Base-by-base conservation (phyloP, 2,888 invertebrate genomes). In the Heliconius sara region DNA sequence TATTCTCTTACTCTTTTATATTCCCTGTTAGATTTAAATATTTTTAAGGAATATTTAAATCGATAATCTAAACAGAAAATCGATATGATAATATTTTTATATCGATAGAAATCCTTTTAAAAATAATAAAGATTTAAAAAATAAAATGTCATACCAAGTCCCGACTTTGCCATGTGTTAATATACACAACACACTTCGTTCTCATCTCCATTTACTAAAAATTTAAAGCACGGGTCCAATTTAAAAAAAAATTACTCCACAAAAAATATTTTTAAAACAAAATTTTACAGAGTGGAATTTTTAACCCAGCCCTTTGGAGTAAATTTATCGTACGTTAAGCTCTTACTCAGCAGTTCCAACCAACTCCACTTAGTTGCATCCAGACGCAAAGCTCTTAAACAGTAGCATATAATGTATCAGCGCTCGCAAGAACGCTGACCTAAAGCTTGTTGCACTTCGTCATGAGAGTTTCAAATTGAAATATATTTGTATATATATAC, bases 341-440 rank as follows among this genome's bases (percentile, higher is more conserved):
- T 73, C n/a, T 73, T 43, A 68, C 68, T 43, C 67, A 5, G 30
- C 52, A 57, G 27, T 72, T 57, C 57, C 52, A 72, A 57, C 52
- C 72, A 72, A 22, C 72, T 72, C n/a, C 22, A 73, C 72, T 73
- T 73, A 73, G 34, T 57, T 73, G 72, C n/a, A 52, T 52, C 34
- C 72, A 73, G 57, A 73, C 72, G 43, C n/a, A 60, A 60, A 73
- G 72, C 72, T 73, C 57, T 73, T 73, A 73, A 73, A 73, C 72
- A 57, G 57, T 73, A 57, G 72, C 57, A 57, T 73, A 73, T 73
- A 73, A 73, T 73, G n/a, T 73, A 73, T 73, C 72, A 57, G 52
- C 71, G 72, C 57, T 73, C 6, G 34, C 72, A 34, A 7, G 57
- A 34, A 57, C 68, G n/a, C 68, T 68, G 68, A 68, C 72, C 57